phyloP scores from a whole-genome alignment of 2,113 vertebrate species.

The Toxotes chatareus region DNA sequence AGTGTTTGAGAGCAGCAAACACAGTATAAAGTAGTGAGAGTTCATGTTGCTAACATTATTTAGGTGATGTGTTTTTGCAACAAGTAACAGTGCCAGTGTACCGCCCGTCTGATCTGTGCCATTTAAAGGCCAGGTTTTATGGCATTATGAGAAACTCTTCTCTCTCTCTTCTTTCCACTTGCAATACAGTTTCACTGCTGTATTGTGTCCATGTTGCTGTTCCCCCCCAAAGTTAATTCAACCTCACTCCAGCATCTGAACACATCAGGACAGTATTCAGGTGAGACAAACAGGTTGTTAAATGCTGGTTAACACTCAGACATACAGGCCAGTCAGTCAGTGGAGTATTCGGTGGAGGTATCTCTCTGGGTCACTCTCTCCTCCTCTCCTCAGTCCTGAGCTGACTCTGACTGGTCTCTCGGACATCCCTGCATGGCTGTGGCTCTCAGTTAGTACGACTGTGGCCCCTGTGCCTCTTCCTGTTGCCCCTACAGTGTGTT shows the following conservation, averaged over 20 bases:
- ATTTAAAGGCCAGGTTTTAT: not conserved
- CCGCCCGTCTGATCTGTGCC: not conserved
- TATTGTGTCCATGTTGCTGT: not conserved
- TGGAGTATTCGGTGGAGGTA: slow-evolving; percentile 80
- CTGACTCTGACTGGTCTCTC: slow-evolving; percentile 47
- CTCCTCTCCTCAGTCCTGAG: slow-evolving; percentile 62
- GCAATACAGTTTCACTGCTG: not conserved
- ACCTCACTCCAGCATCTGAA: not conserved
- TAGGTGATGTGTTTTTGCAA: slow-evolving; percentile 11
- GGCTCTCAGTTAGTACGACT: slow-evolving; percentile 22
- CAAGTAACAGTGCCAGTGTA: not conserved
- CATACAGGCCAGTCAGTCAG: slow-evolving; percentile 26
- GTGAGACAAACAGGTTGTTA: not conserved
- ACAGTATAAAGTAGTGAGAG: slow-evolving; percentile 12
- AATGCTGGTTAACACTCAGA: not conserved
- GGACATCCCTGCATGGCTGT: slow-evolving; percentile 26
- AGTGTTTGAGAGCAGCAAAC: slow-evolving; percentile 23
- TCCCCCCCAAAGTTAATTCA: not conserved
- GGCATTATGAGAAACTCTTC: not conserved
- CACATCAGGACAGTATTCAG: not conserved
- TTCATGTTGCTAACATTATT: not conserved
- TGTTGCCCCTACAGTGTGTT: not conserved
- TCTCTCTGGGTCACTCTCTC: slow-evolving; percentile 68
- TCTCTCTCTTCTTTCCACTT: slow-evolving; percentile 3
- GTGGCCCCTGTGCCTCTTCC: slow-evolving; percentile 28